phyloP scores from a whole-genome alignment of 1,140 invertebrate species.

The Notospermus geniculatus region DNA sequence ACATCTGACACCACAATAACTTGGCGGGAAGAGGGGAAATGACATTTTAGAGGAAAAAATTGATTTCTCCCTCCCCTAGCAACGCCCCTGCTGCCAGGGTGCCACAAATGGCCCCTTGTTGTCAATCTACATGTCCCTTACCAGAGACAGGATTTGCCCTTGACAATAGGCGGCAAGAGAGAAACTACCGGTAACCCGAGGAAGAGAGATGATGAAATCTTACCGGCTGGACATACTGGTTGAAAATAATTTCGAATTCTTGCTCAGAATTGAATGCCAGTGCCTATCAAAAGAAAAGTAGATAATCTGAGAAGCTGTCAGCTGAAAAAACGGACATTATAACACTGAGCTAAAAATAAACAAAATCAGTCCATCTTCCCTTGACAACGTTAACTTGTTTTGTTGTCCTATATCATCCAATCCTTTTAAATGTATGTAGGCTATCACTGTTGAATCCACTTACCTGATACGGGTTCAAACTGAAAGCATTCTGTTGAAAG shows the following conservation, averaged over 20 bases:
- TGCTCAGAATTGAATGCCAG: constrained; percentile 25
- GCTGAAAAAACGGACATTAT: constrained; percentile 19
- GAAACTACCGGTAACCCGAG: too few relatives aligned
- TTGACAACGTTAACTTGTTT: background rate
- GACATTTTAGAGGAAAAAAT: too few relatives aligned
- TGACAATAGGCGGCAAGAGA: too few relatives aligned
- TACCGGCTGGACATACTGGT: too few relatives aligned
- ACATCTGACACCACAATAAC: too few relatives aligned
- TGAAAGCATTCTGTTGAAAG: constrained; percentile 36
- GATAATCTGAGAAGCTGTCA: constrained; percentile 11
- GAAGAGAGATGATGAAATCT: too few relatives aligned
- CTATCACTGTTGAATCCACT: background rate
- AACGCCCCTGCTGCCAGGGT: too few relatives aligned
- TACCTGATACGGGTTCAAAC: constrained; percentile 40
- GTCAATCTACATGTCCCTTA: too few relatives aligned
- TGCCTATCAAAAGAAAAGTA: constrained; percentile 23
- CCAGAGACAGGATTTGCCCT: too few relatives aligned
- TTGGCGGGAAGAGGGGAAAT: too few relatives aligned
- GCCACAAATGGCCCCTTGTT: too few relatives aligned
- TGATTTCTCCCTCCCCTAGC: too few relatives aligned
- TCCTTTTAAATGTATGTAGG: background rate
- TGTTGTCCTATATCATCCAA: background rate
- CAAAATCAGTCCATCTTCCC: background rate
- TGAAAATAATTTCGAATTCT: constrained; percentile 10
- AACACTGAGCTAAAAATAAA: background rate